A percentile compares a stretch with the other conserved stretches of the same genome.
phyloP scores from a whole-genome alignment of 2,888 invertebrate species.

The Nematopogon swammerdamellus region DNA sequence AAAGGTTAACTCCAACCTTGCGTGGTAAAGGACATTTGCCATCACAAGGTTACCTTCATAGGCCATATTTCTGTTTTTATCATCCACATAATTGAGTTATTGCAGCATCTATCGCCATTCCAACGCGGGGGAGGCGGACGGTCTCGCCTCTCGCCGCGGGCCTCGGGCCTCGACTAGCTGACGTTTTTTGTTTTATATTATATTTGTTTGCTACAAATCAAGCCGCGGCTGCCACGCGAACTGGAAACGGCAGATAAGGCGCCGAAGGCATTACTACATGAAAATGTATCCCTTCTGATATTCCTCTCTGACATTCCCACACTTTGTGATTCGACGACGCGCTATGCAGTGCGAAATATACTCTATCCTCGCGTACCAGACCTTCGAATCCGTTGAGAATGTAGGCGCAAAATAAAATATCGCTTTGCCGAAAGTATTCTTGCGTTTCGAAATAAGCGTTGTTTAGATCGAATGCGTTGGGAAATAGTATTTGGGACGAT shows the following conservation, averaged over 20 bases:
- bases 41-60: too few relatives aligned
- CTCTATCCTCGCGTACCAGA: neutral
- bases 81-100: too few relatives aligned
- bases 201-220: neutral
- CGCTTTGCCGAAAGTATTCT: neutral
- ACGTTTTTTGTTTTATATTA: neutral
- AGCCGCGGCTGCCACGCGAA: neutral
- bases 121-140: too few relatives aligned
- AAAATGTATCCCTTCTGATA: neutral
- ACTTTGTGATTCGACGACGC: neutral
- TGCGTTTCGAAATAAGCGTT: too few relatives aligned
- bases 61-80: too few relatives aligned
- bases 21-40: too few relatives aligned
- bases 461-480: too few relatives aligned
- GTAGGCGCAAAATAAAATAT: neutral
- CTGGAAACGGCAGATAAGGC: neutral
- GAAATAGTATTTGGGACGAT: too few relatives aligned
- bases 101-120: too few relatives aligned
- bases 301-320: neutral
- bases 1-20: too few relatives aligned
- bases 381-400: neutral
- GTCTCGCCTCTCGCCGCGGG: too few relatives aligned
- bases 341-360: neutral
- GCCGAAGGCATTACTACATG: neutral
- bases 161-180: neutral